Evolutionary conservation across 2,888 invertebrate genomes (phyloP), one percentile per base, ranked within the genome.

Genomic region (Drosophila paracracens): DNA sequence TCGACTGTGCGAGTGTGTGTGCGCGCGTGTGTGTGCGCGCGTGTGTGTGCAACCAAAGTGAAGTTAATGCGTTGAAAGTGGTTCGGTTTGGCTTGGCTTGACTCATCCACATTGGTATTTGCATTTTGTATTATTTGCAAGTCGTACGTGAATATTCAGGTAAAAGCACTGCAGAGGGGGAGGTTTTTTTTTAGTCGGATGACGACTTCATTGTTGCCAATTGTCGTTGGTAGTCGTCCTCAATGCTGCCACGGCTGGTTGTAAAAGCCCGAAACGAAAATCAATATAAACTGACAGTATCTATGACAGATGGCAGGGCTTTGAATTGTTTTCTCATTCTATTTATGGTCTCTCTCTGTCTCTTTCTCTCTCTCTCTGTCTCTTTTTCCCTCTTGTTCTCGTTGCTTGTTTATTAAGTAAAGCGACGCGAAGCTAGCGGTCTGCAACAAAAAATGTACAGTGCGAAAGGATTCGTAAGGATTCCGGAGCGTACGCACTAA

Each of bases 61-160:
- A 81, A 82, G 79, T 88, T 87, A 87, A 87, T 87, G 87, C 89
- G 89, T 87, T 82, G 77, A 81, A 87, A 84, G 89, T 88, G 88
- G 85, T 83, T 88, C 75, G 86, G 87, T 70, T 86, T 77, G 77
- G 82, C 59, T 80, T 79, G 64, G 69, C 70, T 72, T 72, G 69
- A 67, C 79, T 71, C 73, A 76, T 79, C 70, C 74, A 65, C 77
- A 80, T 77, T 73, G 63, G 75, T 82, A 84, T 87, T 88, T 87
- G 77, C 83, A 82, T 79, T 82, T 74, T 78, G 87, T 82, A 87
- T 87, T 87, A 87, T 87, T 87, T 86, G 88, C 87, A 76, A 77
- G 76, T 71, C 74, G 74, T 74, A 82, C 75, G 82, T 70, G 86
- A 86, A 86, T 83, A 88, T 75, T 74, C 81, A 83, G 83, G 75